Conservation (phyloP, 2,113 vertebrate species). For the Nothobranchius kuhntae region DNA sequence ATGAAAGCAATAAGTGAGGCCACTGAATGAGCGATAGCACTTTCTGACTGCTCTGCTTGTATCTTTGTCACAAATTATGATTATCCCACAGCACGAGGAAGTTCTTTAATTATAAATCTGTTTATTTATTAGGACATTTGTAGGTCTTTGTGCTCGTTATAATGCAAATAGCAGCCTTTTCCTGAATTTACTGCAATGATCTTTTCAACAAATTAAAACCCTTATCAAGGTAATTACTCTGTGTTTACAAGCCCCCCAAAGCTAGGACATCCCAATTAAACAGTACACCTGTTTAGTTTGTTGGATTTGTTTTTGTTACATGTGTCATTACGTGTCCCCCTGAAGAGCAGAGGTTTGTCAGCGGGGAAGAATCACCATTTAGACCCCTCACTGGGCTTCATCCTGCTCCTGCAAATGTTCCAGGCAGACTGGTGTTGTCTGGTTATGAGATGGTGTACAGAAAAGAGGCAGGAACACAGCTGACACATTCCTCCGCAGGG, state of each 20-base stretch:
- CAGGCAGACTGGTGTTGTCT: conserved; percentile 42
- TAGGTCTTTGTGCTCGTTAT: conserved; percentile 47
- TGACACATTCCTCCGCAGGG: conserved; percentile 67
- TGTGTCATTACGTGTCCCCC: conserved; percentile 64
- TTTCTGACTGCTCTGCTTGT: conserved; percentile 30
- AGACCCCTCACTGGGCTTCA: conserved; percentile 68
- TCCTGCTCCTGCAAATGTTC: conserved; percentile 46
- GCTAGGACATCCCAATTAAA: conserved; percentile 67
- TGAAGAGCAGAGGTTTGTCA: conserved; percentile 66
- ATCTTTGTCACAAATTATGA: conserved; percentile 47
- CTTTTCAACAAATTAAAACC: conserved; percentile 62
- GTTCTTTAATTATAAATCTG: conserved; percentile 45
- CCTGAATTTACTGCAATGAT: conserved; percentile 56
- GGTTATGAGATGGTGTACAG: conserved; percentile 47
- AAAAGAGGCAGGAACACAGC: conserved; percentile 59
- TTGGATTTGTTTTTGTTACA: conserved; percentile 60
- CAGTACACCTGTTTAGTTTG: conserved; percentile 66
- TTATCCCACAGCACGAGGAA: conserved; percentile 51
- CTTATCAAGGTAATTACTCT: conserved; percentile 72
- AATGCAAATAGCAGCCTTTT: conserved; percentile 51
- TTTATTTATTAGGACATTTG: conserved; percentile 51
- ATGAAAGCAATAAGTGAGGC: conserved; percentile 72
- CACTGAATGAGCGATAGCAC: conserved; percentile 58
- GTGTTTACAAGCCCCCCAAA: conserved; percentile 56
- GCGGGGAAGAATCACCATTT: conserved; percentile 44